These are phyloP conservation scores for Tyria jacobaeae DNA, from an alignment of 2,888 invertebrate genomes.

Conservation along the genomic window DNA sequence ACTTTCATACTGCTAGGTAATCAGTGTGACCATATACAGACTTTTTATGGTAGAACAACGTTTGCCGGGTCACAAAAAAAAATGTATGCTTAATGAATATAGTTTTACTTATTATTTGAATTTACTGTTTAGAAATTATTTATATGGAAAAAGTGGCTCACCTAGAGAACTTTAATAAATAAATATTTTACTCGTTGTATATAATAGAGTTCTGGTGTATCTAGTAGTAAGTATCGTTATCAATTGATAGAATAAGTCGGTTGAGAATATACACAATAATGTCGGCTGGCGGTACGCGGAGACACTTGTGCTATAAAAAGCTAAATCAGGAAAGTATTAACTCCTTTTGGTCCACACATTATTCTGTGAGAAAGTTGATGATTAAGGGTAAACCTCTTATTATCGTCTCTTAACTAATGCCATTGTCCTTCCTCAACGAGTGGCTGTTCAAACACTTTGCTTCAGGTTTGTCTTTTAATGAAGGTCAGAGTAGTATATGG, in stretches of 20 bases:
- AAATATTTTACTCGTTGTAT: not conserved
- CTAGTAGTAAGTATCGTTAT: not conserved
- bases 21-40: too few species aligned
- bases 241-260: not conserved
- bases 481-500: not conserved
- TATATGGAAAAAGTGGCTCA: too few species aligned
- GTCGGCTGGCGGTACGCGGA: not conserved
- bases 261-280: not conserved
- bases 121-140: too few species aligned
- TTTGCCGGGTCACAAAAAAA: too few species aligned
- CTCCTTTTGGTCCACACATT: not conserved
- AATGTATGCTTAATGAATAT: too few species aligned
- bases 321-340: not conserved
- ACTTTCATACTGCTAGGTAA: too few species aligned
- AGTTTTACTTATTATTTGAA: too few species aligned
- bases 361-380: slow-evolving; percentile 43
- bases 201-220: not conserved
- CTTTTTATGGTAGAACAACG: too few species aligned
- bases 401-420: slow-evolving; percentile 48
- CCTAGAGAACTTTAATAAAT: not conserved
- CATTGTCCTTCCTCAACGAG: slow-evolving; percentile 37
- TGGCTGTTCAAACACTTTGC: slow-evolving; percentile 20
- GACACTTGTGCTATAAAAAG: not conserved
- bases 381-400: slow-evolving; percentile 49
- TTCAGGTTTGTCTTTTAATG: slow-evolving; percentile 24